These are phyloP conservation scores for Heliothis virescens DNA, from an alignment of 1,140 invertebrate species.

Conservation along the genomic window DNA sequence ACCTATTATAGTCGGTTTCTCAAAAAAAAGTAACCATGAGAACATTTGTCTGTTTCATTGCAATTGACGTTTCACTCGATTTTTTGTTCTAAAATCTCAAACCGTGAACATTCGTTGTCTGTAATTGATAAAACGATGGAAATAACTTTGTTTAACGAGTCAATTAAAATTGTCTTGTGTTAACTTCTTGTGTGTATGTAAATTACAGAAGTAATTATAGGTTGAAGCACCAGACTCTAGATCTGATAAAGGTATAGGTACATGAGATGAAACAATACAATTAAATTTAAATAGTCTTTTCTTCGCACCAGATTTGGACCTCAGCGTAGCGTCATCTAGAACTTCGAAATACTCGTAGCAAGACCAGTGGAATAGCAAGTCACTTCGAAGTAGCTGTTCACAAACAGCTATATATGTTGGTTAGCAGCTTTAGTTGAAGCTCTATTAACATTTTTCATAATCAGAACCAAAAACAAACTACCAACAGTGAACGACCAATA, in stretches of 20 bases:
- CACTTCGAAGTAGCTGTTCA: too few species aligned
- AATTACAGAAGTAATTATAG: neutral
- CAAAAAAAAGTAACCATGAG: conserved; percentile 59
- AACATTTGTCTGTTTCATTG: conserved; percentile 56
- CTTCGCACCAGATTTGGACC: too few species aligned
- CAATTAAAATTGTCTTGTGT: conserved; percentile 12
- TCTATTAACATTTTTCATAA: too few species aligned
- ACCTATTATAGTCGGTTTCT: conserved; percentile 53
- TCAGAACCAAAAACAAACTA: too few species aligned
- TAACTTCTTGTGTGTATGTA: conserved; percentile 3
- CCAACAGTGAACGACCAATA: neutral
- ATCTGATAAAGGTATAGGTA: neutral
- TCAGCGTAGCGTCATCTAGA: too few species aligned
- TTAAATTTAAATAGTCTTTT: too few species aligned
- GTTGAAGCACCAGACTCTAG: neutral
- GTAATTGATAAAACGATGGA: conserved; percentile 39
- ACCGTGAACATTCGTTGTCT: conserved; percentile 48
- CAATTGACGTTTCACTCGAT: conserved; percentile 57
- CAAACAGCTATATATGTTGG: too few species aligned
- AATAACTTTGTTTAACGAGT: conserved; percentile 16
- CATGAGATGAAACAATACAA: neutral
- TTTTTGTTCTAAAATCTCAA: conserved; percentile 56
- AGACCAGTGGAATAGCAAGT: too few species aligned
- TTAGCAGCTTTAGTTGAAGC: too few species aligned
- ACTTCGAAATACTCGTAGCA: too few species aligned